phyloP scores from a whole-genome alignment of 1,140 invertebrate species.

The Pachypeltis micranthus region DNA sequence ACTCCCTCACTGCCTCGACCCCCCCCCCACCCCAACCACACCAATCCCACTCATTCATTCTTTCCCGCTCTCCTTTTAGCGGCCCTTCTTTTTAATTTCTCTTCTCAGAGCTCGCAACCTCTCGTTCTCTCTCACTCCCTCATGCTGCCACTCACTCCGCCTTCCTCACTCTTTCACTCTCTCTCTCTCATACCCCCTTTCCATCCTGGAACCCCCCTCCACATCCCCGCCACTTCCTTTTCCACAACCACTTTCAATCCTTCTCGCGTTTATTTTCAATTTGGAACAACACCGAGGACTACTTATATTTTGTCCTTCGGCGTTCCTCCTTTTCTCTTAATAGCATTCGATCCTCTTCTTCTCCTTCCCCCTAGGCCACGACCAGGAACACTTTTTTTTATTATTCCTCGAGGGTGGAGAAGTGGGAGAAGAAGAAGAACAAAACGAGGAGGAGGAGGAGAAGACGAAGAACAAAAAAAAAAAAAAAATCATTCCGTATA shows the following conservation, averaged over 20 bases:
- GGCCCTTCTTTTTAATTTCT: conserved; percentile 16
- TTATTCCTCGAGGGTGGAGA: neutral
- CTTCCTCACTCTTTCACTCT: conserved; percentile 3
- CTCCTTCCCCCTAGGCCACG: neutral
- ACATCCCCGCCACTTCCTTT: neutral
- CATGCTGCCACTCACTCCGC: neutral
- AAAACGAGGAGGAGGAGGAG: neutral
- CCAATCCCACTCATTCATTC: neutral
- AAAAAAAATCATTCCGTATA: conserved; percentile 15
- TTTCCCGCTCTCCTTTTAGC: neutral
- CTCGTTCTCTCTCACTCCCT: neutral
- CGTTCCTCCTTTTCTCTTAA: conserved; percentile 13
- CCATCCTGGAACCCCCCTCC: neutral
- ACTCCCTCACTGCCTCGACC: neutral
- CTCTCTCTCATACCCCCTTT: neutral
- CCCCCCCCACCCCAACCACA: neutral
- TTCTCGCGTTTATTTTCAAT: conserved; percentile 12
- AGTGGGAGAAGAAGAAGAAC: neutral
- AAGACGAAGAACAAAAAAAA: no score
- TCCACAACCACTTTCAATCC: neutral
- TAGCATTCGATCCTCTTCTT: conserved; percentile 11
- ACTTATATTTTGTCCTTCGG: conserved; percentile 15
- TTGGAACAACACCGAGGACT: conserved; percentile 11
- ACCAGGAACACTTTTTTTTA: conserved; percentile 13
- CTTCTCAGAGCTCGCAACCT: conserved; percentile 2